A percentile compares a stretch with the other conserved stretches of the same genome.
Evolutionary conservation across 1,140 invertebrate species (phyloP).

Genomic region (Bombus polaris): DNA sequence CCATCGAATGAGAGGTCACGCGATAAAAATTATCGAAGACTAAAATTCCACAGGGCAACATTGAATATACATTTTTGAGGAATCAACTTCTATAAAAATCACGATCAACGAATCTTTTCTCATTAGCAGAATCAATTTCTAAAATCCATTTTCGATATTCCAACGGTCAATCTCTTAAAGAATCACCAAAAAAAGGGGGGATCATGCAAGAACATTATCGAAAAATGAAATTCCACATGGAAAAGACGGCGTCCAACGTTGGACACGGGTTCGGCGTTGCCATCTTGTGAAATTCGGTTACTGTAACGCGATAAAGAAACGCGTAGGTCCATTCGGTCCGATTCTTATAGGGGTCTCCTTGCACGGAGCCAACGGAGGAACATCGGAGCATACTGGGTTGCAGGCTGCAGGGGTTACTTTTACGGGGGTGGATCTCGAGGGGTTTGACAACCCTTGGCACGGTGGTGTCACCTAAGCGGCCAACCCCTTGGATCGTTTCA

Average conservation of each 20-base stretch:
- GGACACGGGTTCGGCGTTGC: conserved; percentile 2
- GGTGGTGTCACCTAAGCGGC: conserved; percentile 66
- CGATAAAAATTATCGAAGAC: no score
- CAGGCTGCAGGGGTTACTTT: conserved; percentile 62
- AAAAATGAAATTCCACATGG: conserved; percentile 3
- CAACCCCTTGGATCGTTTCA: conserved; percentile 64
- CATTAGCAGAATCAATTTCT: no score
- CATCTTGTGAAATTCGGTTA: conserved; percentile 39
- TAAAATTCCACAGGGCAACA: no score
- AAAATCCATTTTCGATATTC: background rate
- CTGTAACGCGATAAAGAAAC: conserved; percentile 44
- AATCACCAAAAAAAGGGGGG: background rate
- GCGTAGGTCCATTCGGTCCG: conserved; percentile 26
- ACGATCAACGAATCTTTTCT: no score
- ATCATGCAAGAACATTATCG: background rate
- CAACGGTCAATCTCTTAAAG: no score
- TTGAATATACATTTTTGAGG: no score
- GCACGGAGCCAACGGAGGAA: conserved; percentile 18
- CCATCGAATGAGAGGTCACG: no score
- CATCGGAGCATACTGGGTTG: conserved; percentile 44
- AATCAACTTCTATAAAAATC: no score
- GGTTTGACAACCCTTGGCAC: conserved; percentile 63
- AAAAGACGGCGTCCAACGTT: background rate
- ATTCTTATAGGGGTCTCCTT: conserved; percentile 49
- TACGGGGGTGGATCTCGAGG: conserved; percentile 56